phyloP scores from a whole-genome alignment of 2,113 vertebrate species.

The Labeo rohita region DNA sequence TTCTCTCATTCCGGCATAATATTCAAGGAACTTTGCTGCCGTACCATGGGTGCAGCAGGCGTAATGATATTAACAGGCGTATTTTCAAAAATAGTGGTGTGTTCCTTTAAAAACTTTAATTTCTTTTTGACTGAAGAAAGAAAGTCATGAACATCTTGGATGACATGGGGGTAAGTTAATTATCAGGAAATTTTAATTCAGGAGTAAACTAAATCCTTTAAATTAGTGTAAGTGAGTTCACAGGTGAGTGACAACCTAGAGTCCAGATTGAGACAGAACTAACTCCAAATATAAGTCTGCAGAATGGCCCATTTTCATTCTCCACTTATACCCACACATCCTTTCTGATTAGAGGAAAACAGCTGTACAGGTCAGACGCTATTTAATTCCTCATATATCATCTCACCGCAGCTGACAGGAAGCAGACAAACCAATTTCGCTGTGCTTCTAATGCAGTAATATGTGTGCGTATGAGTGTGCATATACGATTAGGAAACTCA shows the following conservation, averaged over 20 bases:
- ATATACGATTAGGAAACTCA: not conserved
- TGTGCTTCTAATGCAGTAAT: not conserved
- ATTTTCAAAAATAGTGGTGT: too few relatives aligned
- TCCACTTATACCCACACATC: not conserved
- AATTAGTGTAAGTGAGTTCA: not conserved
- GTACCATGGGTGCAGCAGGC: too few relatives aligned
- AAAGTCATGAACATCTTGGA: too few relatives aligned
- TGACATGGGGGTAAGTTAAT: too few relatives aligned
- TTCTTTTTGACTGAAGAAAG: too few relatives aligned
- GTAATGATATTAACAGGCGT: too few relatives aligned
- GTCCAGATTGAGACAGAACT: not conserved
- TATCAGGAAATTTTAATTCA: too few relatives aligned
- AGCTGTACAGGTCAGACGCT: conserved; percentile 41
- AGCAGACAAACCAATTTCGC: conserved; percentile 31
- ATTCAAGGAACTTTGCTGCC: too few relatives aligned
- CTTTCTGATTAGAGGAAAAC: conserved; percentile 27
- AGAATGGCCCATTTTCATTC: conserved; percentile 7
- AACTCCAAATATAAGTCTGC: not conserved
- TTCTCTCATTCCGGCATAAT: too few relatives aligned
- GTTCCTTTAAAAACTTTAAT: too few relatives aligned
- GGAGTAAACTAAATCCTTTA: too few relatives aligned
- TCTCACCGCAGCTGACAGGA: conserved; percentile 20
- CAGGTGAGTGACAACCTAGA: not conserved
- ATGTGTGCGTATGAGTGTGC: not conserved
- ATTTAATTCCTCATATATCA: conserved; percentile 44